These are phyloP conservation scores for Hippocampus barbouri DNA, from an alignment of 2,113 vertebrate species.

Conservation along the genomic window DNA sequence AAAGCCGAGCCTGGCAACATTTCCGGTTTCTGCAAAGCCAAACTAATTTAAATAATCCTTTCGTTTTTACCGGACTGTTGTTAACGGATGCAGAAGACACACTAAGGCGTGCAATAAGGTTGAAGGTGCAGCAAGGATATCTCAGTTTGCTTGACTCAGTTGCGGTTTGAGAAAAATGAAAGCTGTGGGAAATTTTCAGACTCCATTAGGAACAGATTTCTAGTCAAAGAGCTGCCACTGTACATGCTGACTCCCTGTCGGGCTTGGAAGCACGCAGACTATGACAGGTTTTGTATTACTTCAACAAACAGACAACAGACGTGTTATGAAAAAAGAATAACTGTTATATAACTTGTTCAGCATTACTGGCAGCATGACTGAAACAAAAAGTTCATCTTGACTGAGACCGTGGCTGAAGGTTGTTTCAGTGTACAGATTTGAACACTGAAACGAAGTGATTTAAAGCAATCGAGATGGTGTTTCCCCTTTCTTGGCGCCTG, in stretches of 20 bases:
- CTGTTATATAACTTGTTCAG: neutral
- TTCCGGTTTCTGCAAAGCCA: neutral
- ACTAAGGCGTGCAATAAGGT: neutral
- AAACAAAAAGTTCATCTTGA: neutral
- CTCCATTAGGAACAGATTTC: constrained; percentile 30
- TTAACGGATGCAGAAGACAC: neutral
- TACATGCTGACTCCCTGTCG: constrained; percentile 33
- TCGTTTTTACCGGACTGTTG: neutral
- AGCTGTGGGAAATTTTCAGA: neutral
- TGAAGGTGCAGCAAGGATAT: neutral
- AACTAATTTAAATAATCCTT: neutral
- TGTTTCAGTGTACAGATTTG: neutral
- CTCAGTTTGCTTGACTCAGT: neutral
- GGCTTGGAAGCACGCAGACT: constrained; percentile 31
- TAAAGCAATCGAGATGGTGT: neutral
- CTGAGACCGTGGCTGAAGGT: neutral
- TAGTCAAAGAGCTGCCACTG: constrained; percentile 40
- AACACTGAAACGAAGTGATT: neutral
- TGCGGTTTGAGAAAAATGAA: neutral
- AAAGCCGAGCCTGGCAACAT: constrained; percentile 38
- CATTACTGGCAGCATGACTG: neutral
- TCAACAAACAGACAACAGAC: constrained; percentile 27
- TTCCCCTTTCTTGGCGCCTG: constrained; percentile 4
- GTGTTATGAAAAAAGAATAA: neutral
- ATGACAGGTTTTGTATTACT: constrained; percentile 45